Percentiles rank a stretch among this genome's conserved stretches.
phyloP scores from a whole-genome alignment of 2,888 invertebrate genomes.

The Incurvaria masculella region DNA sequence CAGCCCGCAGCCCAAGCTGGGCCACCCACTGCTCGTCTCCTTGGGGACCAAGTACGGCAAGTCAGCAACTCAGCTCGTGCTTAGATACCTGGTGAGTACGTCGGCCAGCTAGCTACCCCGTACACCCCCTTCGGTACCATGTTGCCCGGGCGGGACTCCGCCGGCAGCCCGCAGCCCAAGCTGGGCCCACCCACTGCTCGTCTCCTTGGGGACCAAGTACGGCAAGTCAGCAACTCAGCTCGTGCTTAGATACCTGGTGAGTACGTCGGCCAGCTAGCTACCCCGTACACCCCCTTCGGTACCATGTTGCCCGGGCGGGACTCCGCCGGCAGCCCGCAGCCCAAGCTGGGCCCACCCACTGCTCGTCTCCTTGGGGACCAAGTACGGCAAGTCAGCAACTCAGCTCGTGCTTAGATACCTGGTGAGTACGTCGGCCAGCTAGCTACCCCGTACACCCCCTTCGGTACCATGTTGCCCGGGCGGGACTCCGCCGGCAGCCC shows the following conservation, averaged over 20 bases:
- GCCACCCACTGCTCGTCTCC: constrained; percentile 51
- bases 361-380: constrained; percentile 55
- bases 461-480: constrained; percentile 52
- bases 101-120: too few species aligned
- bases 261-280: too few species aligned
- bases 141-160: constrained; percentile 40
- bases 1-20: constrained; percentile 49
- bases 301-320: constrained; percentile 47
- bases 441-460: constrained; percentile 70
- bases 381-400: constrained; percentile 61
- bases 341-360: constrained; percentile 52
- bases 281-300: constrained; percentile 67
- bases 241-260: constrained; percentile 59
- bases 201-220: constrained; percentile 59
- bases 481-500: constrained; percentile 23
- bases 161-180: constrained; percentile 50
- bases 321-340: constrained; percentile 42
- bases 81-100: constrained; percentile 61
- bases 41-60: constrained; percentile 63
- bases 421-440: too few species aligned
- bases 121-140: constrained; percentile 66
- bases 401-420: constrained; percentile 62
- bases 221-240: constrained; percentile 63
- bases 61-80: constrained; percentile 59
- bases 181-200: constrained; percentile 50